Percentiles rank a stretch among this genome's conserved stretches.
Conservation (phyloP, 2,113 vertebrate genomes). For the Sardina pilchardus region DNA sequence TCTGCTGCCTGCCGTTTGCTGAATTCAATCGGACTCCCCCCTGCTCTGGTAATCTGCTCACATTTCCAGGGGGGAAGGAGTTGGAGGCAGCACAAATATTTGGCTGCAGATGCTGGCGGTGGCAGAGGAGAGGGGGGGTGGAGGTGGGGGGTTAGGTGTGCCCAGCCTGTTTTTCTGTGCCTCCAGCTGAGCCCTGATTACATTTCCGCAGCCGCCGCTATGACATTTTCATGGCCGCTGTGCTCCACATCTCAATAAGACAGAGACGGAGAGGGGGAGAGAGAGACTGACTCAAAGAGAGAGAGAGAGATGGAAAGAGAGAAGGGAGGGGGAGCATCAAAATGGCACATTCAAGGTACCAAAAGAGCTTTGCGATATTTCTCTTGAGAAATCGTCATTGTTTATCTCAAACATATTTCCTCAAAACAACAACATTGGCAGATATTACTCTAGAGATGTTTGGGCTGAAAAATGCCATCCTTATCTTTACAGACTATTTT, state of each 20-base stretch:
- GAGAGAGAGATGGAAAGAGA: neutral
- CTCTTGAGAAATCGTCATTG: neutral
- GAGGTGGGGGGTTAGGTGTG: neutral
- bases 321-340: neutral
- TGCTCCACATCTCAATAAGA: conserved; percentile 24
- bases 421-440: neutral
- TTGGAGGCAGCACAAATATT: conserved; percentile 33
- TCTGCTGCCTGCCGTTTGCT: neutral
- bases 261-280: neutral
- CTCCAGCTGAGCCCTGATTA: conserved; percentile 35
- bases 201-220: conserved; percentile 21
- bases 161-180: conserved; percentile 32
- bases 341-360: neutral
- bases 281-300: neutral
- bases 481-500: neutral
- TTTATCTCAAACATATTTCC: neutral
- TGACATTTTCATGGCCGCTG: neutral
- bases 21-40: neutral
- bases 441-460: neutral
- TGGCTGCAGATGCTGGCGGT: conserved; percentile 17
- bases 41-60: conserved; percentile 33
- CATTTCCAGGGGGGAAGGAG: conserved; percentile 17
- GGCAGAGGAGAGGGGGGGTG: neutral
- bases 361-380: neutral
- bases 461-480: neutral